Conservation (phyloP, 2,888 invertebrate genomes). For the Plebejus anna region DNA sequence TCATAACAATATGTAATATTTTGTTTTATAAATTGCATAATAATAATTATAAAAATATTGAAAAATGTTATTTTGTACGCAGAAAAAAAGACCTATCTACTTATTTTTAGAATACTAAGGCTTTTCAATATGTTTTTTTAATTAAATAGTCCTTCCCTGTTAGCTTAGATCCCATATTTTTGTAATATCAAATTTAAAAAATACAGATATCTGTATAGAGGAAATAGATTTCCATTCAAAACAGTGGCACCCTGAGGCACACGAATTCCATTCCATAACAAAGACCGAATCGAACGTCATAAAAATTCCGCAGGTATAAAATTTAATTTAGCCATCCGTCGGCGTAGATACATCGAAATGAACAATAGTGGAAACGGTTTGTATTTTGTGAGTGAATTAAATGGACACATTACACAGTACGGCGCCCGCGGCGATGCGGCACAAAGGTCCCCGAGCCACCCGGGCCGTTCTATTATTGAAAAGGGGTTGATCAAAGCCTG, state of each 20-base stretch:
- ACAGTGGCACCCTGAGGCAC: background rate
- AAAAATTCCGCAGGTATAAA: slow-evolving; percentile 18
- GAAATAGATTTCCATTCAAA: slow-evolving; percentile 7
- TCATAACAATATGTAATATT: too few relatives aligned
- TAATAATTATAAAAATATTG: too few relatives aligned
- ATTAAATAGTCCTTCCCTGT: background rate
- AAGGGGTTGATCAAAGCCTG: slow-evolving; percentile 75
- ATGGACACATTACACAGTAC: slow-evolving; percentile 62
- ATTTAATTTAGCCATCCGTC: slow-evolving; percentile 6
- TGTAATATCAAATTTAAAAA: too few relatives aligned
- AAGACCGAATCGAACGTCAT: slow-evolving; percentile 8
- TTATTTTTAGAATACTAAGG: too few relatives aligned
- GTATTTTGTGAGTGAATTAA: slow-evolving; percentile 57
- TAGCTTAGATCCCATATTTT: background rate
- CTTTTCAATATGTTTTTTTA: background rate
- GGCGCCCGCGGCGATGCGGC: slow-evolving; percentile 52
- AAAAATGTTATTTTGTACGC: too few relatives aligned
- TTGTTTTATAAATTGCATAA: too few relatives aligned
- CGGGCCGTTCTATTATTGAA: slow-evolving; percentile 68
- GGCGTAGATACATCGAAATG: slow-evolving; percentile 32
- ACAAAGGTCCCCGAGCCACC: slow-evolving; percentile 51
- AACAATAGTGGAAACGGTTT: slow-evolving; percentile 50
- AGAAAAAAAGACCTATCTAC: too few relatives aligned
- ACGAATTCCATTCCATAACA: background rate
- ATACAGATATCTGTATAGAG: background rate